Conservation (phyloP, 2,797 vertebrate species). For the Tachyglossus aculeatus region DNA sequence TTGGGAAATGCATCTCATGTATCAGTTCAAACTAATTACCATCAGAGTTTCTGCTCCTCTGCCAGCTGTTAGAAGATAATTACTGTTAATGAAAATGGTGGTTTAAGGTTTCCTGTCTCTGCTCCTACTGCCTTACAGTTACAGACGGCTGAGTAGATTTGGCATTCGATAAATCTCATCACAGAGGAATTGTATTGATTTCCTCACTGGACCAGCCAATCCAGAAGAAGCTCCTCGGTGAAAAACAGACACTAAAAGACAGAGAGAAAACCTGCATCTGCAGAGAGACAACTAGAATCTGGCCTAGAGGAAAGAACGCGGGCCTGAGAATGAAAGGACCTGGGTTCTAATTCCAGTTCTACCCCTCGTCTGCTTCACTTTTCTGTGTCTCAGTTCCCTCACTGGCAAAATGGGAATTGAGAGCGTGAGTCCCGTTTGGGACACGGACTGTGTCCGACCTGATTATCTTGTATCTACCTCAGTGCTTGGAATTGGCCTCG, state of each 20-base stretch:
- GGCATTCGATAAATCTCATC: slow-evolving; percentile 53
- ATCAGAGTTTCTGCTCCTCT: slow-evolving; percentile 44
- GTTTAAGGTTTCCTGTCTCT: slow-evolving; percentile 53
- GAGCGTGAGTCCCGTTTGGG: too few species aligned
- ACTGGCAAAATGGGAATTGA: too few species aligned
- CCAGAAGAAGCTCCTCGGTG: slow-evolving; percentile 42
- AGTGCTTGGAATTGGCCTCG: too few species aligned
- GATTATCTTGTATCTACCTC: too few species aligned
- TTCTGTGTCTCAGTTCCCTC: too few species aligned
- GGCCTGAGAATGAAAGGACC: neutral
- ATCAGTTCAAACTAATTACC: slow-evolving; percentile 52
- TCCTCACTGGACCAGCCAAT: neutral
- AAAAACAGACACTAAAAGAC: slow-evolving; percentile 50
- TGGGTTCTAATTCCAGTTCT: neutral
- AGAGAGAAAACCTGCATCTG: slow-evolving; percentile 45
- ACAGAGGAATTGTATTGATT: slow-evolving; percentile 57
- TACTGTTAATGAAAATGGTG: slow-evolving; percentile 56
- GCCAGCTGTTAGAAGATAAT: slow-evolving; percentile 58
- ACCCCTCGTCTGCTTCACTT: too few species aligned
- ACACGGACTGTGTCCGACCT: too few species aligned
- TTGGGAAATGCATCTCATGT: slow-evolving; percentile 26
- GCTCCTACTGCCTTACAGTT: slow-evolving; percentile 33
- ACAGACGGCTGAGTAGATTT: slow-evolving; percentile 25
- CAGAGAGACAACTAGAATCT: neutral
- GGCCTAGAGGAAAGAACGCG: neutral